Percentiles rank a stretch among this genome's conserved stretches.
phyloP scores from a whole-genome alignment of 2,888 invertebrate genomes.

The Drosophila mulleri region DNA sequence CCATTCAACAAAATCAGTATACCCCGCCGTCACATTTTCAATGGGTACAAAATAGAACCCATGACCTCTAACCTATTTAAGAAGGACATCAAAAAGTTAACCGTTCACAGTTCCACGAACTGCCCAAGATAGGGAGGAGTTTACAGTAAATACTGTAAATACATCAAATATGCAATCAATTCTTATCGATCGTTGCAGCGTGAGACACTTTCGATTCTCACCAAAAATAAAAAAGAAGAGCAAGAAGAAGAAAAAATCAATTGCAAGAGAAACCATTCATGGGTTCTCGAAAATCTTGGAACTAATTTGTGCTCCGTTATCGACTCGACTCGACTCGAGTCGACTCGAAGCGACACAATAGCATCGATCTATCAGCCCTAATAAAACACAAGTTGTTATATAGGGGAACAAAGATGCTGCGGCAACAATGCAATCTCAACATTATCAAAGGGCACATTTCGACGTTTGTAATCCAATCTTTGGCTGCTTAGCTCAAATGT shows the following conservation, averaged over 20 bases:
- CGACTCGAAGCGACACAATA: conserved; percentile 35
- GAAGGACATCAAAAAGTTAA: conserved; percentile 51
- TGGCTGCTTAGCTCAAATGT: conserved; percentile 25
- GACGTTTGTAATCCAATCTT: conserved; percentile 21
- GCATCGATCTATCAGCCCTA: conserved; percentile 52
- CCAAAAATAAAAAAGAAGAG: not conserved
- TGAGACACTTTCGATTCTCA: conserved; percentile 60
- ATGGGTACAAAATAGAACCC: conserved; percentile 4
- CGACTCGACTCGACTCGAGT: conserved; percentile 15
- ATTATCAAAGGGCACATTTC: conserved; percentile 7
- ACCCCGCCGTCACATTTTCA: not conserved
- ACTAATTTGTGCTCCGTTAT: conserved; percentile 45
- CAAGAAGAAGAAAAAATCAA: conserved; percentile 24
- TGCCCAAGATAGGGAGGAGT: conserved; percentile 19
- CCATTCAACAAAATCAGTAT: not conserved
- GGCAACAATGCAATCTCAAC: conserved; percentile 7
- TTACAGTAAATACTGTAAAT: conserved; percentile 58
- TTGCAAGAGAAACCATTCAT: conserved; percentile 45
- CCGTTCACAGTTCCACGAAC: conserved; percentile 49
- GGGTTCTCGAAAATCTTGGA: conserved; percentile 23
- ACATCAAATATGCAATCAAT: conserved; percentile 78
- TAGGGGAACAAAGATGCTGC: conserved; percentile 13
- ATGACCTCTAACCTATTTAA: conserved; percentile 24
- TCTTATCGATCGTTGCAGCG: conserved; percentile 65
- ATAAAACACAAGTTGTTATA: conserved; percentile 20